Conservation (phyloP, 2,888 invertebrate species). For the Kuschelorhynchus macadamiae region DNA sequence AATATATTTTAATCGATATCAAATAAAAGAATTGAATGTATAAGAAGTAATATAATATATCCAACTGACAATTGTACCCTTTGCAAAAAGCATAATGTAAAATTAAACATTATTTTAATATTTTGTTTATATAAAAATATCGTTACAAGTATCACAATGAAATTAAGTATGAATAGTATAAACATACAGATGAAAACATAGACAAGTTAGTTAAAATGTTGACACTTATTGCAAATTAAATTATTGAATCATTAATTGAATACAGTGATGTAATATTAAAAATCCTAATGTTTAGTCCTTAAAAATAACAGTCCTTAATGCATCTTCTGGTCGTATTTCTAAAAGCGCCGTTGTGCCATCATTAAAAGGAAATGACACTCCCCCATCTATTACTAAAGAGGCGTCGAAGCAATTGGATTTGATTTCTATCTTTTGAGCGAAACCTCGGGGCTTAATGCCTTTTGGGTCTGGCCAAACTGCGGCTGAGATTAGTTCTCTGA, state of each 20-base stretch:
- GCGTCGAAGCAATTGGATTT: constrained; percentile 93
- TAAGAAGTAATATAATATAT: no score
- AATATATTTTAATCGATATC: no score
- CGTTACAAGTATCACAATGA: no score
- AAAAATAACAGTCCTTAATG: constrained; percentile 81
- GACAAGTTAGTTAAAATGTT: no score
- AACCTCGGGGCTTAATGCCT: constrained; percentile 81
- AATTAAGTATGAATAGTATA: no score
- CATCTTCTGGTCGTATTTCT: constrained; percentile 89
- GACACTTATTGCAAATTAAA: no score
- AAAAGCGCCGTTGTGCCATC: constrained; percentile 91
- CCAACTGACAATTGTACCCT: no score
- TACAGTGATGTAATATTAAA: not conserved
- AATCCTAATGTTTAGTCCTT: constrained; percentile 52
- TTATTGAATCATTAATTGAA: not conserved
- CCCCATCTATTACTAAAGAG: constrained; percentile 94
- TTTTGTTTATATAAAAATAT: no score
- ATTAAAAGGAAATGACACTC: constrained; percentile 93
- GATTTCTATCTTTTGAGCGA: constrained; percentile 81
- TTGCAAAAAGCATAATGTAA: no score
- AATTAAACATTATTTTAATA: no score
- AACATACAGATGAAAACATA: no score
- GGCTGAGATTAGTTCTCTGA: constrained; percentile 93
- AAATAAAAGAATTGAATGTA: no score
- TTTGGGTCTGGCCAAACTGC: constrained; percentile 88